Conservation (phyloP, 2,113 vertebrate species). For the Spermophilus dauricus region DNA sequence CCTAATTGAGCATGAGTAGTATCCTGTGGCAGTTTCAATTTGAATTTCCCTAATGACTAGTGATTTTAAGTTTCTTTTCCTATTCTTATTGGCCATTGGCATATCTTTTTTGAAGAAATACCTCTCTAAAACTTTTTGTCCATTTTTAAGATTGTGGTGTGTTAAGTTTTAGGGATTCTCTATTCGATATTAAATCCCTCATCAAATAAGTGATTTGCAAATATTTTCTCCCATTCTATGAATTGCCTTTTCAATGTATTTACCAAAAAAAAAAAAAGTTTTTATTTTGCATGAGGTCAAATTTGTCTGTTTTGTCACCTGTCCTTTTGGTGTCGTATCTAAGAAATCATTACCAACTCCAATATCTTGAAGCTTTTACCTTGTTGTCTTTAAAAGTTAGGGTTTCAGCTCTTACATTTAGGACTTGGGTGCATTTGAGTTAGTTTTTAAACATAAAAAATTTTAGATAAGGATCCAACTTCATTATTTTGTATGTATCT, state of each 20-base stretch:
- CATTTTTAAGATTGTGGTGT: neutral
- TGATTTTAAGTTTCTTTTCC: too few species aligned
- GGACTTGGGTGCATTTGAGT: neutral
- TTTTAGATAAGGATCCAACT: neutral
- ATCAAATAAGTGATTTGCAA: neutral
- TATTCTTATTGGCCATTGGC: too few species aligned
- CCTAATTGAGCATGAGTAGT: neutral
- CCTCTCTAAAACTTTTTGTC: neutral
- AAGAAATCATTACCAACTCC: neutral
- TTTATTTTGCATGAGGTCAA: neutral
- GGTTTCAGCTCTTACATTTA: slow-evolving; percentile 7
- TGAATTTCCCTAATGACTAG: neutral
- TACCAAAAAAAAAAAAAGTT: neutral
- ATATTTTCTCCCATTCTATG: neutral
- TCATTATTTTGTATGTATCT: slow-evolving; percentile 4
- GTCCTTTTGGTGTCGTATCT: neutral
- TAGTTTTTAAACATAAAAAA: neutral
- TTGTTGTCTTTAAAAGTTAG: neutral
- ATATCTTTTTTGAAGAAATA: neutral
- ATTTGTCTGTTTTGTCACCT: neutral
- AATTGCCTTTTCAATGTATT: neutral
- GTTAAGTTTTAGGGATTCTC: neutral
- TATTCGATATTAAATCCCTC: neutral
- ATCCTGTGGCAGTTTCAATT: neutral
- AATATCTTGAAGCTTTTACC: neutral